Evolutionary conservation across 2,888 invertebrate species (phyloP), one percentile per base, ranked within the genome.

Genomic region (Mimachlamys varia): DNA sequence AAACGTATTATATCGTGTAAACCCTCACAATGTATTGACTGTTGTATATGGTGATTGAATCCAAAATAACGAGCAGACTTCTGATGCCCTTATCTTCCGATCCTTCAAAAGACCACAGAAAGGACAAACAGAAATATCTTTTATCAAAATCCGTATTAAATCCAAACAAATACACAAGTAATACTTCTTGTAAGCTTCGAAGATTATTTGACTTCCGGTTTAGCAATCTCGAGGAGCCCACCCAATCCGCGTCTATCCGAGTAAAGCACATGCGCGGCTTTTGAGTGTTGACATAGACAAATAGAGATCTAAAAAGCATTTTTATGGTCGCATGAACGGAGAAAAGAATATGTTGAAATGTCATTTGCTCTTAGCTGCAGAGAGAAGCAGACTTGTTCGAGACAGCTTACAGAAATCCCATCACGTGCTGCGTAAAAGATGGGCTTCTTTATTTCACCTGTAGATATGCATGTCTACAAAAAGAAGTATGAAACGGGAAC

Each of bases 131-230:
- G 22, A 2, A 1, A 22, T 27, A 33, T 12, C 27, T 33, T 76
- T 76, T 76, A 76, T 13, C 7, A 33, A 76, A 76, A 33, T 33
- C 76, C 33, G 12, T 22, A 33, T 27, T 13, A 76, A 33, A 33
- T 76, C 76, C 33, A 76, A 12, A 76, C 33, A 76, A 76, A 76
- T 76, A 13, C 33, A 76, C 76, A 76, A 76, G 33, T 0, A 76
- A 76, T 76, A 33, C 33, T 76, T 76, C 7, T 33, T 0, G 76
- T 33, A 76, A 76, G 27, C 27, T 27, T 33, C 0, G 33, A 33
- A 76, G 76, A 76, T 76, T 76, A 76, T 33, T 27, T 12, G 76
- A 76, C 33, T 76, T 76, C 76, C 76, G 76, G 76, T 76, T 33
- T 13, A 76, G 76, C 27, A 27, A 76, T 7, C 13, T 76, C 76